Evolutionary conservation across 2,797 vertebrate species (phyloP).

Genomic region (Alca torda): DNA sequence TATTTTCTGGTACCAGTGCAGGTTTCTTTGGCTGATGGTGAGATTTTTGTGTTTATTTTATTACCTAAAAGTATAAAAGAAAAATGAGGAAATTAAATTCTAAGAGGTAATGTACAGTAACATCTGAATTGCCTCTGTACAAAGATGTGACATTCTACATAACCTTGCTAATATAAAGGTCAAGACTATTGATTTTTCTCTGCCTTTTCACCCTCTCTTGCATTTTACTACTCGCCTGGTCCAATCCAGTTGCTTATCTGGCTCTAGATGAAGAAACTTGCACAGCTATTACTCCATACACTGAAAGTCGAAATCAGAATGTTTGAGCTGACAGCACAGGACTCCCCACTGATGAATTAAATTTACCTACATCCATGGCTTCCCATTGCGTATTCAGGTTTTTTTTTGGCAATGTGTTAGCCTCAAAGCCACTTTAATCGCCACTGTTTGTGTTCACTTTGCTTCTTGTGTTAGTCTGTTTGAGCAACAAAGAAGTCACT

Average conservation of each 20-base stretch:
- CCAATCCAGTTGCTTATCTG: not conserved
- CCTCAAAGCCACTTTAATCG: not conserved
- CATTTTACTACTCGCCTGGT: fast-evolving
- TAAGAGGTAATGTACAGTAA: not conserved
- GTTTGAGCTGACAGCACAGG: not conserved
- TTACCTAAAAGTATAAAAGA: not conserved
- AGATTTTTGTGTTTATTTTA: not conserved
- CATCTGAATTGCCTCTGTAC: not conserved
- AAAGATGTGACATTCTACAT: not conserved
- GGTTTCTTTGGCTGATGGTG: not conserved
- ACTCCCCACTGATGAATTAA: not conserved
- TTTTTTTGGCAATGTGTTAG: not conserved
- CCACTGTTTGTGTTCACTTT: not conserved
- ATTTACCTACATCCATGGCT: not conserved
- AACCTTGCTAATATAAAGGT: not conserved
- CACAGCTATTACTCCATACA: not conserved
- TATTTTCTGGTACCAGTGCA: not conserved
- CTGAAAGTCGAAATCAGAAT: not conserved
- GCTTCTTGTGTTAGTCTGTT: not conserved
- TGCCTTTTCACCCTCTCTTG: not conserved
- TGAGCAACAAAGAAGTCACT: not conserved
- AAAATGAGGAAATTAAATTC: not conserved
- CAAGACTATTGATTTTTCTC: not conserved
- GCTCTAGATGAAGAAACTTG: not conserved
- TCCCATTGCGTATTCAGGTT: not conserved